phyloP scores from a whole-genome alignment of 2,797 vertebrate species.

The Propithecus perrieri region DNA sequence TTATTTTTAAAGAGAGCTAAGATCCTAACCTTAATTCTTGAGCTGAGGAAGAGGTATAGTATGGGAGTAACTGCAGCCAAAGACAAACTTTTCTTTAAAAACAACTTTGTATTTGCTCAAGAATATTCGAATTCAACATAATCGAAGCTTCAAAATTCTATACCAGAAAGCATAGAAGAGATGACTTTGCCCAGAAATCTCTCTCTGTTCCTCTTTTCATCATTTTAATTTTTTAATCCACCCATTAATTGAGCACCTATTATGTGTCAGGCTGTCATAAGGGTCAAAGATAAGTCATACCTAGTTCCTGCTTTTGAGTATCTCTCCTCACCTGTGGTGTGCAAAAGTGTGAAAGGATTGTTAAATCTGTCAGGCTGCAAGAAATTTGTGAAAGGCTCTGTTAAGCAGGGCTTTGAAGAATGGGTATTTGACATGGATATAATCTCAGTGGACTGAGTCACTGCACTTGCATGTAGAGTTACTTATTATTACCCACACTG shows the following conservation, averaged over 20 bases:
- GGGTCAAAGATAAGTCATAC: not conserved
- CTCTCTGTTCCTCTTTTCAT: not conserved
- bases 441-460: not conserved
- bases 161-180: not conserved
- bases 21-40: not conserved
- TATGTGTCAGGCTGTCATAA: not conserved
- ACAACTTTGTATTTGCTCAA: not conserved
- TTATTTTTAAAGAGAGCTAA: slow-evolving; percentile 13
- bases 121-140: not conserved
- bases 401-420: not conserved
- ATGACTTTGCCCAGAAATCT: not conserved
- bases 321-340: not conserved
- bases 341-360: not conserved
- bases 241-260: not conserved
- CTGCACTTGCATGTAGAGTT: not conserved
- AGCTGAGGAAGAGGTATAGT: not conserved
- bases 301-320: not conserved
- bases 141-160: not conserved
- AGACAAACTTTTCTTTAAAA: not conserved
- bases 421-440: not conserved
- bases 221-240: not conserved
- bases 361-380: not conserved
- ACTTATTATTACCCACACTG: not conserved
- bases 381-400: not conserved
- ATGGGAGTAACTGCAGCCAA: not conserved